Evolutionary conservation across 2,797 vertebrate genomes (phyloP), one percentile per base, ranked within the genome.

Genomic region (Sebastes kiyomatsui): DNA sequence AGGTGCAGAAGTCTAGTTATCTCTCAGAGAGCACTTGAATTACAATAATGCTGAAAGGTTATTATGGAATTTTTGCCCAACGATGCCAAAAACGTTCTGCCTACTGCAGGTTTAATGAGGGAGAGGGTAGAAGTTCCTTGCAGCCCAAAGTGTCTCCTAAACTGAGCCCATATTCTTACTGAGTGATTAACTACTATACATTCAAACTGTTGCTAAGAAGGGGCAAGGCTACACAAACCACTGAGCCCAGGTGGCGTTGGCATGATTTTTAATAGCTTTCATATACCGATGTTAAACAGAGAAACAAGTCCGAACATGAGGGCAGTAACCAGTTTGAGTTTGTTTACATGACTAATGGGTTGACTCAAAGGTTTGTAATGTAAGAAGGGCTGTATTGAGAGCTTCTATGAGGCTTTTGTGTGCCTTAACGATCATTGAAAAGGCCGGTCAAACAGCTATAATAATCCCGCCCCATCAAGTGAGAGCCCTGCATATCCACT

Each of bases 261-360:
- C 46, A 49, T 49, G 46, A 20, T 49, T 49, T 49, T 75, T 67
- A 20, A 68, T 46, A 18, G 33, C 18, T 46, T 62, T 58, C 14
- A 27, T 70, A 25, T 69, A 35, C 33, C 2, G 12, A 49, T 62
- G 77, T 80, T 68, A 23, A 42, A 13, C 58, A 28, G 64, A 75
- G 52, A 61, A 77, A 80, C 80, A 81, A 77, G 87, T 89, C 69
- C 70, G 70, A 82, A 86, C 84, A 30, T 8, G 77, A 72, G 18
- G 5, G 71, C 62, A 7, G 28, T 16, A 80, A 72, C 78, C 58
- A 18, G 81, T 77, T 84, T 77, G 73, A 71, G 74, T 83, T 75
- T 83, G 69, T 75, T 79, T 28, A 46, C 18, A 25, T 83, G 78
- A 86, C 73, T 25, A 74, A 87, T 59, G 10, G 70, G 38, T 72